Base-by-base conservation (phyloP, 2,113 vertebrate genomes). In the Gallinago media region DNA sequence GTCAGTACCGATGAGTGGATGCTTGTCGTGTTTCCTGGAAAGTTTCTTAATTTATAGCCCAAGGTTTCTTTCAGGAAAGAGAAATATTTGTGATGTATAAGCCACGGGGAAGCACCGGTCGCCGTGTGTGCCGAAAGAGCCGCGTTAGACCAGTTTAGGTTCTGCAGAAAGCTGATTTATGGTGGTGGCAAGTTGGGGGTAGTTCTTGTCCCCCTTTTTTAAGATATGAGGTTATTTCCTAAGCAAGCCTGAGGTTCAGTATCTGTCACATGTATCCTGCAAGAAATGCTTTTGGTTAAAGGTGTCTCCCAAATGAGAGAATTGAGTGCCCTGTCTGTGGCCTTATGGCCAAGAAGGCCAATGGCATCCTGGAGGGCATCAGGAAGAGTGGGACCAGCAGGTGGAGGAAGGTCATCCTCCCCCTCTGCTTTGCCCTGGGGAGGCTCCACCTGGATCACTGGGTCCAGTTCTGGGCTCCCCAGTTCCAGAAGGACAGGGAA, bases 101-200 rank as follows among this genome's bases (percentile, higher is more conserved):
- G 88, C 40, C 54, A 49, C 13, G 0, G 14, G 12, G 14, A 58
- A 73, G 54, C 29, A 11, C 73, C 87, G 1, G 0, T 34, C 34
- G 44, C 62, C 42, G 8, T 36, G 40, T 85, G 94, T 66, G 77
- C 85, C 44, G 75, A 72, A 79, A 73, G 89, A 78, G 62, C 52
- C 5, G 2, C 0, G 2, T 58, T 68, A 17, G 23, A 9, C 22
- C 29, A 61, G 73, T 71, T 81, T 67, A 79, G 47, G 13, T 92
- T 82, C 71, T 66, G 55, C 93, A 79, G 78, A 71, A 32, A 59
- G 34, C 36, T 92, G 85, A 70, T 93, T 91, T 80, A 77, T 79
- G 67, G 76, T 42, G 56, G 25, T 76, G 67, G 54, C 50, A 68
- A 49, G 23, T 2, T 63, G 65, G 36, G 36, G 36, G 36, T 38